Conservation (phyloP, 2,797 vertebrate genomes). For the Etheostoma perlongum region DNA sequence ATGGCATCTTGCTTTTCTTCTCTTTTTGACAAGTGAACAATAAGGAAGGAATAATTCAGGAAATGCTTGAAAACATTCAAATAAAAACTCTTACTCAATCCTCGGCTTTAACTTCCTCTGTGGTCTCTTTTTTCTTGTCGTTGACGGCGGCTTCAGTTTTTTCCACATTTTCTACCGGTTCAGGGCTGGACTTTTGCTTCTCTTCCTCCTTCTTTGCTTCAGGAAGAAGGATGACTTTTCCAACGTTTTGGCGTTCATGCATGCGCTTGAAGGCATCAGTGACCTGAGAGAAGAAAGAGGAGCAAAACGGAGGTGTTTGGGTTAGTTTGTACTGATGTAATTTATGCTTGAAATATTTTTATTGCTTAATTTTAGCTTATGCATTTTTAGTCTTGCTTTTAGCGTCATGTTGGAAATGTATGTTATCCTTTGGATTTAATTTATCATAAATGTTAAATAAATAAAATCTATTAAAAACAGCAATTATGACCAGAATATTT, state of each 20-base stretch:
- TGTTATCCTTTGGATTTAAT: background rate
- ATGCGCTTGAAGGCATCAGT: constrained; percentile 83
- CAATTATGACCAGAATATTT: too few species aligned
- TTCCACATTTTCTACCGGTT: constrained; percentile 81
- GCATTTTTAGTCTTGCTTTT: background rate
- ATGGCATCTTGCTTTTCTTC: constrained; percentile 25
- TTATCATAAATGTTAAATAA: background rate
- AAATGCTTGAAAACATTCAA: constrained; percentile 48
- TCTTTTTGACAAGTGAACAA: constrained; percentile 26
- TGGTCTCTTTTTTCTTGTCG: constrained; percentile 59
- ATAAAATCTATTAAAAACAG: background rate
- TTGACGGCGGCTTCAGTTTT: constrained; percentile 49
- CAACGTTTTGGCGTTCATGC: constrained; percentile 86
- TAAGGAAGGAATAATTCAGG: constrained; percentile 17
- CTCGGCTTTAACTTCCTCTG: constrained; percentile 75
- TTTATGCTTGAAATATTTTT: background rate
- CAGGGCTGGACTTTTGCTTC: constrained; percentile 70
- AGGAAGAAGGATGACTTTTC: constrained; percentile 92
- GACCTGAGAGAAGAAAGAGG: constrained; percentile 64
- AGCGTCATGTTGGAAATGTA: background rate
- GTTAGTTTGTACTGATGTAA: background rate
- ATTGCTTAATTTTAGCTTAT: background rate
- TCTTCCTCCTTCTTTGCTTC: constrained; percentile 85
- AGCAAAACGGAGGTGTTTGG: constrained; percentile 7
- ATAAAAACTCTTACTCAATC: constrained; percentile 66